Evolutionary conservation across 2,797 vertebrate species (phyloP), one percentile per base, ranked within the genome.

Genomic region (Neosilurus mollespiculum): DNA sequence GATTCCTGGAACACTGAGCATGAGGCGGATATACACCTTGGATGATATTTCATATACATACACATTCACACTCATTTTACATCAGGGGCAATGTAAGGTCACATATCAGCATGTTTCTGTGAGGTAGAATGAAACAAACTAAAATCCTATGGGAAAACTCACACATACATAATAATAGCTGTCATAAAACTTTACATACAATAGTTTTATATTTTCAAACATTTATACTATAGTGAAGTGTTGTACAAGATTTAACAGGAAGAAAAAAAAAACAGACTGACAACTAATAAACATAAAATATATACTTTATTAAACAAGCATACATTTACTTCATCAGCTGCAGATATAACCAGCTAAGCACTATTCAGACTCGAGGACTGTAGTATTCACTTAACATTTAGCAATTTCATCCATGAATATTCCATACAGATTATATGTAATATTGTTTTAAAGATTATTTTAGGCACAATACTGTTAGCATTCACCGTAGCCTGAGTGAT

Each of bases 381-480:
- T 43, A 77, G 30, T 16, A 76, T 76, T 59, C 75, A 77, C 56
- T n/a, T 11, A 56, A 75, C 53, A 34, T 34, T 20, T 22, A 12
- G 18, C 9, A 43, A 59, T 76, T 77, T n/a, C 8, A 37, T 77
- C 18, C 73, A 76, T 22, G 4, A 14, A 61, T 37, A 61, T 43
- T 59, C 73, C 34, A 22, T 37, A 15, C 56, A 59, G 54, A 61
- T 77, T 16, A 10, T 70, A 49, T 49, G 34, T 67, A 18, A n/a
- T n/a, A 22, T 62, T 64, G 20, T 49, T 22, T 72, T 20, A 12
- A 12, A 34, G 18, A 54, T 22, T 37, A 77, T 64, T 78, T 65
- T 20, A 78, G 61, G 80, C 24, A 80, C 82, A 84, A 2, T 62
- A 78, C 37, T 62, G 10, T 78, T 22, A n/a, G 76, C 30, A 80